Conservation (phyloP, 1,140 invertebrate genomes). For the Chlorops oryzae region DNA sequence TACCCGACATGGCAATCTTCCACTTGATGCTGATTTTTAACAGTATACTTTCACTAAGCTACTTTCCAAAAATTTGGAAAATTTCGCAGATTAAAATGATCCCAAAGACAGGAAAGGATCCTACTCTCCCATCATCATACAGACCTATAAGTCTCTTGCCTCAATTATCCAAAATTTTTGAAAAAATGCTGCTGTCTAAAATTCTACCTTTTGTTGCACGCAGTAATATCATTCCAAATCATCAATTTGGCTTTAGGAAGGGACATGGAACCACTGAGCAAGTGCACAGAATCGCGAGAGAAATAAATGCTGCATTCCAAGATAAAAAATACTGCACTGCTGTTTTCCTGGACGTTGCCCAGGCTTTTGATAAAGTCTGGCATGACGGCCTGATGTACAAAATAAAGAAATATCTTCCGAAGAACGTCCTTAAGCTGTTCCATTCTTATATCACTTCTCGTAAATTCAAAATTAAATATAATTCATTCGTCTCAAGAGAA, state of each 20-base stretch:
- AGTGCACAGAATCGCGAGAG: slow-evolving; percentile 19
- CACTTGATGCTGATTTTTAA: too few relatives aligned
- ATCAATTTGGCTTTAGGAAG: slow-evolving; percentile 29
- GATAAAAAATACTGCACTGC: slow-evolving; percentile 33
- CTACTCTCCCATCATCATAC: too few relatives aligned
- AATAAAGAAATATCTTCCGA: too few relatives aligned
- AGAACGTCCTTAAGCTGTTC: too few relatives aligned
- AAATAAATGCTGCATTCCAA: slow-evolving; percentile 21
- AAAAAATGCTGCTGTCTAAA: slow-evolving; percentile 26
- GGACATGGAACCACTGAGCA: slow-evolving; percentile 28
- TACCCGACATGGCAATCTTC: too few relatives aligned
- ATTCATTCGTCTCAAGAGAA: too few relatives aligned
- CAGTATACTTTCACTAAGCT: too few relatives aligned
- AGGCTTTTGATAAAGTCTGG: slow-evolving; percentile 42
- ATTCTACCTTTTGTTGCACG: slow-evolving; percentile 18
- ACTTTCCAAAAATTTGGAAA: too few relatives aligned
- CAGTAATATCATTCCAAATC: slow-evolving; percentile 16
- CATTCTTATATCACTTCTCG: too few relatives aligned
- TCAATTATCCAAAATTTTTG: slow-evolving; percentile 29
- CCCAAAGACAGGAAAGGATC: too few relatives aligned
- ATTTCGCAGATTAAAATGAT: too few relatives aligned
- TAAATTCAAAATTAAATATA: too few relatives aligned
- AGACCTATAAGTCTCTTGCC: slow-evolving; percentile 26
- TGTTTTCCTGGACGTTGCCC: slow-evolving; percentile 32
- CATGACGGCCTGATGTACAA: slow-evolving; percentile 39